phyloP scores from a whole-genome alignment of 2,113 vertebrate genomes.

The Channa maculata region DNA sequence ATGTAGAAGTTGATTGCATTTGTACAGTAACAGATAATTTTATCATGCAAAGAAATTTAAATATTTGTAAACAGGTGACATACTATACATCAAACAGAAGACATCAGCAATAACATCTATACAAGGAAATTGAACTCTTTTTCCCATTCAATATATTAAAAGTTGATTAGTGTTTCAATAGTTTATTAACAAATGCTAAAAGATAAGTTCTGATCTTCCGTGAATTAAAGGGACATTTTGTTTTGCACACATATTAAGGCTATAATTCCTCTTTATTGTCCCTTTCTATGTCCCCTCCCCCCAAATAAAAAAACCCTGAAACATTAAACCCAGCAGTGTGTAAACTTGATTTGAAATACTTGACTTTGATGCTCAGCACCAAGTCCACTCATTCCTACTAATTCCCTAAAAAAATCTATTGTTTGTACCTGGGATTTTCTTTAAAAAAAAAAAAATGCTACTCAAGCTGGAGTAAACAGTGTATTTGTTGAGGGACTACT shows the following conservation, averaged over 20 bases:
- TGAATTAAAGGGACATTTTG: not conserved
- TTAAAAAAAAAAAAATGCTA: too few relatives aligned
- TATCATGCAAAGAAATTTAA: conserved; percentile 22
- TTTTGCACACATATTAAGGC: not conserved
- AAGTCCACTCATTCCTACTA: too few relatives aligned
- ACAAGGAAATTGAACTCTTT: not conserved
- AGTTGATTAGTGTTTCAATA: conserved; percentile 13
- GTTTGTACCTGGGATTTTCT: too few relatives aligned
- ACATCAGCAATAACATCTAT: conserved; percentile 5
- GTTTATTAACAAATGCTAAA: not conserved
- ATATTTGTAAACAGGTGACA: conserved; percentile 31
- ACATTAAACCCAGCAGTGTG: conserved; percentile 7
- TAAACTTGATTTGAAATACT: too few relatives aligned
- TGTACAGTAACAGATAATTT: conserved; percentile 4
- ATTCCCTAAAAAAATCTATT: too few relatives aligned
- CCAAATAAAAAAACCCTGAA: not conserved
- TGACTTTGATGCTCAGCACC: not conserved
- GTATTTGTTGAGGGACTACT: too few relatives aligned
- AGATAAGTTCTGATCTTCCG: not conserved
- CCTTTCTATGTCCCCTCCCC: too few relatives aligned
- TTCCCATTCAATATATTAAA: conserved; percentile 5
- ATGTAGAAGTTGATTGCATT: not conserved
- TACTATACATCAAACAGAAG: conserved; percentile 6
- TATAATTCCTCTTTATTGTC: not conserved
- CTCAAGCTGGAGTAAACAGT: too few relatives aligned